Percentiles rank a stretch among this genome's conserved stretches.
phyloP scores from a whole-genome alignment of 2,113 vertebrate species.

The Lutjanus erythropterus region DNA sequence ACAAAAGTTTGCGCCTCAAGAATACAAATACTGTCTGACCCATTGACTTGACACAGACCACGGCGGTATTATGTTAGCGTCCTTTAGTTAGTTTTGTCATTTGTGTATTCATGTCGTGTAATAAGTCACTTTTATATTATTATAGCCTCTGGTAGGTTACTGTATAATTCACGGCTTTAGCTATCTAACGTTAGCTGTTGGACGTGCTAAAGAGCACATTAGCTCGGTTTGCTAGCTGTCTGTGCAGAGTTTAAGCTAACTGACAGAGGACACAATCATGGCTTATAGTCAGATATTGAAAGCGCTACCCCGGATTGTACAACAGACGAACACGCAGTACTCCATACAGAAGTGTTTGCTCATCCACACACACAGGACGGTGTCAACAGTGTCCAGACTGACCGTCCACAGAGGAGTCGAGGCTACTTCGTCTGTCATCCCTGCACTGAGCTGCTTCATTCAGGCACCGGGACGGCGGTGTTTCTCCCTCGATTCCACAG shows the following conservation, averaged over 20 bases:
- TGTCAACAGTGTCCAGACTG: not conserved
- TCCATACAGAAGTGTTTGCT: conserved; percentile 35
- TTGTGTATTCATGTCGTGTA: not conserved
- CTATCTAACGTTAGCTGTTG: not conserved
- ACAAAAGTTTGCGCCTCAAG: conserved; percentile 16
- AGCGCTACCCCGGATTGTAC: conserved; percentile 47
- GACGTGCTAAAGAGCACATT: not conserved
- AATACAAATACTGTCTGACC: not conserved
- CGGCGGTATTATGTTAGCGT: not conserved
- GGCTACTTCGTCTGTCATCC: not conserved
- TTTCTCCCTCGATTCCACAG: conserved; percentile 22
- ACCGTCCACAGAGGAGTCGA: not conserved
- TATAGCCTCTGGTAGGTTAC: not conserved
- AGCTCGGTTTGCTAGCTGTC: not conserved
- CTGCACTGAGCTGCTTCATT: not conserved
- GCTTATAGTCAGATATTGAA: conserved; percentile 70
- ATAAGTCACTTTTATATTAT: not conserved
- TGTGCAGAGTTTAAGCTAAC: not conserved
- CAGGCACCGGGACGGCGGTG: conserved; percentile 19
- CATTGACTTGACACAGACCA: too few relatives aligned
- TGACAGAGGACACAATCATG: conserved; percentile 51
- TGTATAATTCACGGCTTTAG: not conserved
- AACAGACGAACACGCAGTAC: conserved; percentile 26
- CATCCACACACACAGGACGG: conserved; percentile 10
- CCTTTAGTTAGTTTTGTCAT: not conserved